These are phyloP conservation scores for Ophion costatus DNA, from an alignment of 2,888 invertebrate species.

Conservation along the genomic window DNA sequence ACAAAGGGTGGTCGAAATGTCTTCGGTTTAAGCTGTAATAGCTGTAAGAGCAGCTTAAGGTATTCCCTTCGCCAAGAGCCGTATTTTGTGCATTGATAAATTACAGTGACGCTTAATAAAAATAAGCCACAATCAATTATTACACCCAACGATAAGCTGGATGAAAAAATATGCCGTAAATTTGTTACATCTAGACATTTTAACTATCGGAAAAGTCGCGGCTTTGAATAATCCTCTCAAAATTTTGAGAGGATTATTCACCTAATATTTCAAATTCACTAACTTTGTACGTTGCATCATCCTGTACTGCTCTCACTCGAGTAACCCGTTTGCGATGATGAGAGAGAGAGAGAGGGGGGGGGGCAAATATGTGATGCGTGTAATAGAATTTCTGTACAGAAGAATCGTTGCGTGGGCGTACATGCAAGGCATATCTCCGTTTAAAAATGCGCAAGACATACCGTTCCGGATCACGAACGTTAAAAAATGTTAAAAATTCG, in stretches of 20 bases:
- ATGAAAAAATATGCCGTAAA: no score
- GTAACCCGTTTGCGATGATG: not conserved
- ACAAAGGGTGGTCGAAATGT: no score
- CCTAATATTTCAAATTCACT: not conserved
- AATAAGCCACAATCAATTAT: no score
- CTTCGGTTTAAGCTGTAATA: no score
- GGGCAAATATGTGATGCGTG: slow-evolving; percentile 42
- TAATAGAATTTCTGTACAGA: slow-evolving; percentile 57
- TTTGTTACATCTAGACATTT: no score
- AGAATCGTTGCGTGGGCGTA: slow-evolving; percentile 15
- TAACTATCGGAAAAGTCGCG: no score
- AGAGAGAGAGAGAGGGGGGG: not conserved
- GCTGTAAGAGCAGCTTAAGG: not conserved
- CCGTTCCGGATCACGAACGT: slow-evolving; percentile 16
- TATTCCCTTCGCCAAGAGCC: no score
- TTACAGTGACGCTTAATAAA: no score
- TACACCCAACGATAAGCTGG: no score
- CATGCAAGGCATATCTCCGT: not conserved
- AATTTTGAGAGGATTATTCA: not conserved
- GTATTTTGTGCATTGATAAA: no score
- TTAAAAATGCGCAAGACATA: not conserved
- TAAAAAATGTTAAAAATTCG: slow-evolving; percentile 37
- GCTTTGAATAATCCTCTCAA: not conserved
- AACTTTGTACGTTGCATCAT: not conserved
- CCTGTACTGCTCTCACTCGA: not conserved